phyloP scores from a whole-genome alignment of 2,888 invertebrate genomes.

The Abscondita cerata region DNA sequence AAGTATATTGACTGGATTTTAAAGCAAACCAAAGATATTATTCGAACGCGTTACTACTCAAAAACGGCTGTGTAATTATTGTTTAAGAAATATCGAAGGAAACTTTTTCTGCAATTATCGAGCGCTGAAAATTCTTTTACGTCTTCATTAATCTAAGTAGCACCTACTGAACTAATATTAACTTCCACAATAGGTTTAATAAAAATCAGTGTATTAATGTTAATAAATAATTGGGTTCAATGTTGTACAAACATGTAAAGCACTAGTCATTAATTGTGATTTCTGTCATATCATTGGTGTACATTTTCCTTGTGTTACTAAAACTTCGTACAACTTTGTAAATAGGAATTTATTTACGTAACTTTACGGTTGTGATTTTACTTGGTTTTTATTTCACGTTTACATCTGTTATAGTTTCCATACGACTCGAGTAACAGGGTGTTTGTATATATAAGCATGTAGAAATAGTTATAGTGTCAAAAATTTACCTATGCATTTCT shows the following conservation, averaged over 20 bases:
- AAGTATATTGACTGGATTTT: background rate
- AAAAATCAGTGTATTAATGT: conserved; percentile 18
- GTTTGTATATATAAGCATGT: conserved; percentile 29
- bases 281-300: conserved; percentile 24
- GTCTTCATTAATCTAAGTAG: too few species aligned
- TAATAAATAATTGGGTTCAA: conserved; percentile 19
- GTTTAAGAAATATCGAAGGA: conserved; percentile 17
- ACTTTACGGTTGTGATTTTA: conserved; percentile 28
- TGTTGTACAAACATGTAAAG: conserved; percentile 32
- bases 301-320: background rate
- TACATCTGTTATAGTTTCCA: conserved; percentile 22
- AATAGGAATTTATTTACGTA: conserved; percentile 19
- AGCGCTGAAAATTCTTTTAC: too few species aligned
- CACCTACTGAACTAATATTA: background rate
- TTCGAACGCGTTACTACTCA: conserved; percentile 9
- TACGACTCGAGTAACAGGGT: conserved; percentile 39
- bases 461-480: conserved; percentile 23
- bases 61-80: conserved; percentile 23
- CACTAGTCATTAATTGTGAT: conserved; percentile 36
- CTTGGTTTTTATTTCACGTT: conserved; percentile 14
- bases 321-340: conserved; percentile 31
- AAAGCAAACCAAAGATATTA: background rate
- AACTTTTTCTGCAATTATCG: background rate
- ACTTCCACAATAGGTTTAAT: background rate
- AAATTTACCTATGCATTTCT: conserved; percentile 17